Base-by-base conservation (phyloP, 2,797 vertebrate species). In the Danio choprae region DNA sequence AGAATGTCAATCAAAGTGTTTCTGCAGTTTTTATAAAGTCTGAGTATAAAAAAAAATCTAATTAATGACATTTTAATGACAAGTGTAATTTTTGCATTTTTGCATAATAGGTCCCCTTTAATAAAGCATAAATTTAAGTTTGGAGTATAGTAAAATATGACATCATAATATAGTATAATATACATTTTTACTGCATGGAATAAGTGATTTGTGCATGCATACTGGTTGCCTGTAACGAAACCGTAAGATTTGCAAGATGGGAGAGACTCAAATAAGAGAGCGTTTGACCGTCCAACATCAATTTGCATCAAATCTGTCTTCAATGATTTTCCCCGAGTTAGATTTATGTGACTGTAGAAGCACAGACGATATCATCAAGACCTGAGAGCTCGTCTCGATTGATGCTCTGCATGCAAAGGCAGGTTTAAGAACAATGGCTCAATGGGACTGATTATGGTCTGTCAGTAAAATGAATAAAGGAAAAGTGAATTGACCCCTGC, bases 401-500 rank as follows among this genome's bases (percentile, higher is more conserved):
- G 15, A 59, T 69, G 10, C 67, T 48, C 63, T 20, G 18, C 63
- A 44, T n/a, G 2, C 13, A 51, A 36, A n/a, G n/a, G 16, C n/a
- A 65, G 63, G 41, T 20, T 65, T 22, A 43, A 18, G 22, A 69
- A 29, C 22, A 50, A 65, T 7, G 6, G 48, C 15, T 53, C 29
- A 53, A 29, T 40, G 43, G 6, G n/a, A 22, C 51, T 71, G 53
- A 59, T 59, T 72, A 38, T 22, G 38, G 5, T 18, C 18, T 16
- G 40, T 72, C 69, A 15, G 18, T 41, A 41, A 36, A 72, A 72
- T 72, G 18, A 55, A 56, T 59, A 7, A 29, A 16, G 41, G 55
- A 70, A 59, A 72, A 36, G 55, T 73, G 70, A 59, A 43, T n/a
- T 59, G 55, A 73, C 13, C 20, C 70, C 40, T 72, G 40, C 18